Conservation (phyloP, 1,140 invertebrate species). For the Belonocnema kinseyi region DNA sequence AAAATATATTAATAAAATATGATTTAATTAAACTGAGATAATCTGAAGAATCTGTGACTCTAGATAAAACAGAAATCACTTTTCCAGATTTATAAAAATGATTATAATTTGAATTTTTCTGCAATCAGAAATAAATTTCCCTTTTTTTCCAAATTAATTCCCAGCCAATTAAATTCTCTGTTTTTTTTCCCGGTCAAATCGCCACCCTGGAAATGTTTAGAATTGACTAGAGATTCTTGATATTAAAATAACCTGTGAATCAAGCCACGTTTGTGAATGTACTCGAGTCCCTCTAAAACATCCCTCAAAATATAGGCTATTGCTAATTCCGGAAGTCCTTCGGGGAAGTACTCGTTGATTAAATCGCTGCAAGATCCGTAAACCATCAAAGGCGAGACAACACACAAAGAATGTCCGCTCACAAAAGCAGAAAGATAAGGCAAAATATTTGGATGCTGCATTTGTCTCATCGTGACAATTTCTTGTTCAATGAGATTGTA, state of each 20-base stretch:
- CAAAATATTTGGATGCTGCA: conserved; percentile 88
- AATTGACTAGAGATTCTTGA: too few species aligned
- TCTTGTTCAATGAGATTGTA: conserved; percentile 83
- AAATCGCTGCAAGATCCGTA: conserved; percentile 89
- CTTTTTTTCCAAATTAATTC: too few species aligned
- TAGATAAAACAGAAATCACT: too few species aligned
- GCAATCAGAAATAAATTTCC: too few species aligned
- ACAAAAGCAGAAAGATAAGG: conserved; percentile 86
- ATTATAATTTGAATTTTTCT: too few species aligned
- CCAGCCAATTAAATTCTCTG: too few species aligned
- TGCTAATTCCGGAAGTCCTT: conserved; percentile 87
- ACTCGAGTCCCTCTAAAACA: conserved; percentile 86
- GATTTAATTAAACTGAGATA: too few species aligned
- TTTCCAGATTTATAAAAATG: too few species aligned
- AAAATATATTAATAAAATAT: too few species aligned
- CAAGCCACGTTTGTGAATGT: conserved; percentile 89
- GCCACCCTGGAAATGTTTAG: too few species aligned
- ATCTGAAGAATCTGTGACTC: too few species aligned
- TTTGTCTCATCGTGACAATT: conserved; percentile 85
- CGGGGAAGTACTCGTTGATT: conserved; percentile 85
- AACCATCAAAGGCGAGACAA: conserved; percentile 87
- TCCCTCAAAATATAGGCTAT: conserved; percentile 88
- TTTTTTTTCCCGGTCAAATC: too few species aligned
- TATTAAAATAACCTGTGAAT: conserved; percentile 84
- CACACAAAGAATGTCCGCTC: conserved; percentile 83